These are phyloP conservation scores for Drosophila sp. DNA, from an alignment of 1,140 invertebrate genomes.

Conservation along the genomic window DNA sequence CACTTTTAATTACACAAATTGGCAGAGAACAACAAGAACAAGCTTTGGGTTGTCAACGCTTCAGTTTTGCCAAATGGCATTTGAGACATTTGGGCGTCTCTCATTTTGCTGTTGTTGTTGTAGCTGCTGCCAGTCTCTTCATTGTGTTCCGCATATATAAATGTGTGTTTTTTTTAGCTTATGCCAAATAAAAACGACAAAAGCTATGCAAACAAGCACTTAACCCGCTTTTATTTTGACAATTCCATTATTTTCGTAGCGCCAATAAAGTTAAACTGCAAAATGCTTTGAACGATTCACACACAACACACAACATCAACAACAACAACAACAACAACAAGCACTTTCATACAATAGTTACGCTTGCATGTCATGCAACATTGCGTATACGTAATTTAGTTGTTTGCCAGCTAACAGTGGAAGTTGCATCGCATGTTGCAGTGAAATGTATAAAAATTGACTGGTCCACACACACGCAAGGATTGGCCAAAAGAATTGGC, in stretches of 20 bases:
- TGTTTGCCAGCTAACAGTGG: constrained; percentile 64
- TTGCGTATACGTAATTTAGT: constrained; percentile 41
- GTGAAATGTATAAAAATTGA: constrained; percentile 38
- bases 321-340: constrained; percentile 2
- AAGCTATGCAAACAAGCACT: constrained; percentile 78
- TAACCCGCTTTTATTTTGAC: constrained; percentile 77
- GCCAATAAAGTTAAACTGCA: constrained; percentile 74
- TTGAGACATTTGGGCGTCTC: constrained; percentile 51
- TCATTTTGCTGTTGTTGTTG: constrained; percentile 1
- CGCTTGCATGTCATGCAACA: constrained; percentile 58
- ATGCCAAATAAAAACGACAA: constrained; percentile 47
- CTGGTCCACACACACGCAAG: constrained; percentile 6
- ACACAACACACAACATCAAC: constrained; percentile 8
- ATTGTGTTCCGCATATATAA: constrained; percentile 41
- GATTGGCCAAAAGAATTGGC: constrained; percentile 5
- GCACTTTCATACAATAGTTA: constrained; percentile 50
- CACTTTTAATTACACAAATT: constrained; percentile 76
- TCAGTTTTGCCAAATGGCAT: constrained; percentile 46
- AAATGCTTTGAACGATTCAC: constrained; percentile 56
- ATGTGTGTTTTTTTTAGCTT: not conserved
- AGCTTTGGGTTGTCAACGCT: constrained; percentile 39
- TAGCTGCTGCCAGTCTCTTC: constrained; percentile 23
- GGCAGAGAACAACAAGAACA: constrained; percentile 60
- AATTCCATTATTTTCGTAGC: constrained; percentile 73
- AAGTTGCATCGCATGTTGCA: constrained; percentile 25